Percentiles rank a stretch among this genome's conserved stretches.
These are phyloP conservation scores for Eristalis intricaria DNA, from an alignment of 2,888 invertebrate species.

Conservation along the genomic window DNA sequence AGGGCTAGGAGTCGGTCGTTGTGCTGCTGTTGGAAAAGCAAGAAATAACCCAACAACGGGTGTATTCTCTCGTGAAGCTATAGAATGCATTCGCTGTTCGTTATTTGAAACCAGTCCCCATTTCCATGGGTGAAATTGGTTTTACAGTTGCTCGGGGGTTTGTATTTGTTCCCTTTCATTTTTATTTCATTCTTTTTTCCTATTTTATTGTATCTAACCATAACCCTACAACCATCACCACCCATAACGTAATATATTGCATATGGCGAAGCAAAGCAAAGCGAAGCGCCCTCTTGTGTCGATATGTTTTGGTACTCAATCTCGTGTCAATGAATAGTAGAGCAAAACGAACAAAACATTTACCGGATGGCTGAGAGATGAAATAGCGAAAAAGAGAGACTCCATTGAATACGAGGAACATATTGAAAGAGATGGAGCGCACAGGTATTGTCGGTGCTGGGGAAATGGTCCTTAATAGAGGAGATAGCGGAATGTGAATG, in stretches of 20 bases:
- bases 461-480: background rate
- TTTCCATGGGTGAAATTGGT: slow-evolving; percentile 8
- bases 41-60: slow-evolving; percentile 6
- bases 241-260: background rate
- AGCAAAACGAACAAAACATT: slow-evolving; percentile 1
- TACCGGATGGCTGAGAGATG: slow-evolving; percentile 1
- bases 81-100: slow-evolving; percentile 1
- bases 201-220: background rate
- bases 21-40: background rate
- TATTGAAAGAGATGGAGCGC: background rate
- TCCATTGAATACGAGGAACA: background rate
- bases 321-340: slow-evolving; percentile 3
- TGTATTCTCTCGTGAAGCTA: slow-evolving; percentile 6
- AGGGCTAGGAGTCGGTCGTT: slow-evolving; percentile 5
- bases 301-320: slow-evolving; percentile 6
- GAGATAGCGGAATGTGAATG: background rate
- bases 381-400: background rate
- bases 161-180: background rate
- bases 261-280: background rate
- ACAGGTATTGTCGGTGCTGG: background rate
- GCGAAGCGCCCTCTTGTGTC: background rate
- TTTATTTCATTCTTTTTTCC: background rate
- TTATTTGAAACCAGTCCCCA: background rate
- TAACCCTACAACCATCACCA: background rate
- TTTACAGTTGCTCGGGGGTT: slow-evolving; percentile 11